Base-by-base conservation (phyloP, 2,113 vertebrate species). In the Aspidoscelis tigris region DNA sequence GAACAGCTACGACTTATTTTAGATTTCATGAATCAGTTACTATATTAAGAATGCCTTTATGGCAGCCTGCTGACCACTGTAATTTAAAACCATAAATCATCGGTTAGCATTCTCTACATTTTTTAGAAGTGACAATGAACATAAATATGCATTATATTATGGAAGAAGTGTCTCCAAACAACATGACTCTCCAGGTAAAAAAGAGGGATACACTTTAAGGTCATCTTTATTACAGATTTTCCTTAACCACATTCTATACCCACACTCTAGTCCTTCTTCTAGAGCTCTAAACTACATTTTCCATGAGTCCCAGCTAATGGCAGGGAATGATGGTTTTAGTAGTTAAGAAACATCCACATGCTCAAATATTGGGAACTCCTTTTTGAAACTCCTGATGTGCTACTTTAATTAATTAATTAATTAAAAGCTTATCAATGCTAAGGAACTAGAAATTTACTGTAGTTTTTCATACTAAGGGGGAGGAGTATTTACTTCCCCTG, bases 51-150 rank as follows among this genome's bases (percentile, higher is more conserved):
- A 64, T 41, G 14, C 12, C 21, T 41, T 68, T 68, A 68, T 43
- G 21, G 21, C 9, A 53, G 11, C 4, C 33, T 69, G 33, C 47
- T 53, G 33, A 11, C 69, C 39, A 55, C 14, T 16, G 24, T n/a
- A 64, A 22, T 47, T 72, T 71, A 8, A 75, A 47, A 75, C 64
- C 44, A 16, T 20, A 47, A 6, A 44, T 44, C 47, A 64, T 71
- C 64, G 78, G 76, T 39, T 66, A 86, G 88, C 81, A 8, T 47
- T 88, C 85, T 85, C 80, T 69, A 71, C 88, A 26, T 22, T 68
- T 80, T 80, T 88, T 78, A 81, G 72, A 33, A 5, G 64, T 22
- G 86, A 72, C 55, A 43, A 53, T 76, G 64, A 81, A 78, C 77
- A 88, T 82, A 92, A 21, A 5, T 5, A n/a, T 24, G 20, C 10